phyloP scores from a whole-genome alignment of 2,888 invertebrate genomes.

The Papilio gigon region DNA sequence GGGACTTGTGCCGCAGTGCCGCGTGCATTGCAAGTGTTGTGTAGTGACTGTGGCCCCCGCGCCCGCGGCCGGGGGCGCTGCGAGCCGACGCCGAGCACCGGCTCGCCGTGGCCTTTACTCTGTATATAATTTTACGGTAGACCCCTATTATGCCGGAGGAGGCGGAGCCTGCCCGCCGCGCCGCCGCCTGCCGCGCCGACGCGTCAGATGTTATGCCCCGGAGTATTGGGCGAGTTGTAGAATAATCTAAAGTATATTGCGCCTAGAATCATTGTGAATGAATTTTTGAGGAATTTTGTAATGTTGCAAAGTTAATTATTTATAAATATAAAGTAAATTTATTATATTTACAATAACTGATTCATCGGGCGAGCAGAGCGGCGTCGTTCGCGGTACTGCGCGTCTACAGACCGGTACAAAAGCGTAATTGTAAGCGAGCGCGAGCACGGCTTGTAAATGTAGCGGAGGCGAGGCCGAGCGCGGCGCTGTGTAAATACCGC shows the following conservation, averaged over 20 bases:
- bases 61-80: neutral
- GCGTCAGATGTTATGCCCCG: constrained; percentile 11
- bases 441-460: constrained; percentile 49
- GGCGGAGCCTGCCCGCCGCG: constrained; percentile 52
- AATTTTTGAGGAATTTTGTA: constrained; percentile 36
- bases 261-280: constrained; percentile 18
- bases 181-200: constrained; percentile 25
- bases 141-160: constrained; percentile 72
- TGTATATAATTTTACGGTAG: constrained; percentile 64
- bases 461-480: constrained; percentile 41
- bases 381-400: constrained; percentile 58
- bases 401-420: constrained; percentile 73
- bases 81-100: constrained; percentile 30
- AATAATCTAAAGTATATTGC: constrained; percentile 28
- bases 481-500: constrained; percentile 51
- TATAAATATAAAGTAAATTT: constrained; percentile 27
- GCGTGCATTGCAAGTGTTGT: too few relatives aligned
- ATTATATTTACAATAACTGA: constrained; percentile 29
- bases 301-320: constrained; percentile 30
- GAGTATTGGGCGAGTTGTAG: constrained; percentile 14
- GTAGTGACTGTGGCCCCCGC: constrained; percentile 7
- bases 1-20: neutral
- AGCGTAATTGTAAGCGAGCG: constrained; percentile 66
- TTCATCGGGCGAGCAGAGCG: constrained; percentile 32
- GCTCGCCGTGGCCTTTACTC: constrained; percentile 41